Percentiles rank a stretch among this genome's conserved stretches.
Evolutionary conservation across 2,888 invertebrate genomes (phyloP).

Genomic region (Drosophila longiperda): DNA sequence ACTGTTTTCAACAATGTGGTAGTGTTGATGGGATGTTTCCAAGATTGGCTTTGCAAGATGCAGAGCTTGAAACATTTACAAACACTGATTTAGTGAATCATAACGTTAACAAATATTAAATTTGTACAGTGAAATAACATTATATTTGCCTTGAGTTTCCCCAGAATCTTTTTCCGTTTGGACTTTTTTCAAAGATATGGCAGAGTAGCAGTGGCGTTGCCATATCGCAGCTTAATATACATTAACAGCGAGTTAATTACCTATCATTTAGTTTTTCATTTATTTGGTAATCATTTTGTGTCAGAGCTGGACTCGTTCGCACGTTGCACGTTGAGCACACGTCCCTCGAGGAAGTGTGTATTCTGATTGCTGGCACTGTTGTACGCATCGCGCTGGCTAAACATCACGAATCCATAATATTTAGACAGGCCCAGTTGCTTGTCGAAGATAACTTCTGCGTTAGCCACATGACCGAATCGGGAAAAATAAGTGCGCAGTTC

Average conservation of each 20-base stretch:
- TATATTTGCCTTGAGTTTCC: neutral
- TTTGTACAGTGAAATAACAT: neutral
- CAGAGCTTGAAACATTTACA: neutral
- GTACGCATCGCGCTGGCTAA: slow-evolving; percentile 87
- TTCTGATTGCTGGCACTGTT: slow-evolving; percentile 88
- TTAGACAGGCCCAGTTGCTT: slow-evolving; percentile 90
- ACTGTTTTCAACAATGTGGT: neutral
- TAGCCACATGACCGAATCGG: slow-evolving; percentile 90
- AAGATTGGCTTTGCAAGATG: neutral
- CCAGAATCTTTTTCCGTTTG: neutral
- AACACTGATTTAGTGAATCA: neutral
- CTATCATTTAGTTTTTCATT: neutral
- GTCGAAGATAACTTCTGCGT: slow-evolving; percentile 89
- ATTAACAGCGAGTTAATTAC: neutral
- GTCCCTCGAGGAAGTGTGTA: slow-evolving; percentile 89
- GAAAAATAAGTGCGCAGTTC: slow-evolving; percentile 91
- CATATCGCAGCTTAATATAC: neutral
- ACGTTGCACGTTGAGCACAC: slow-evolving; percentile 87
- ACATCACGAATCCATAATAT: slow-evolving; percentile 91
- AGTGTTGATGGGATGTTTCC: neutral
- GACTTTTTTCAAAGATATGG: neutral
- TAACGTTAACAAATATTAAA: neutral
- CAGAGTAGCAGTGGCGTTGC: neutral
- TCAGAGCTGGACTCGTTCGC: slow-evolving; percentile 77
- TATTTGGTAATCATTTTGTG: neutral